phyloP scores from a whole-genome alignment of 1,140 invertebrate species.

The Psix sp. region DNA sequence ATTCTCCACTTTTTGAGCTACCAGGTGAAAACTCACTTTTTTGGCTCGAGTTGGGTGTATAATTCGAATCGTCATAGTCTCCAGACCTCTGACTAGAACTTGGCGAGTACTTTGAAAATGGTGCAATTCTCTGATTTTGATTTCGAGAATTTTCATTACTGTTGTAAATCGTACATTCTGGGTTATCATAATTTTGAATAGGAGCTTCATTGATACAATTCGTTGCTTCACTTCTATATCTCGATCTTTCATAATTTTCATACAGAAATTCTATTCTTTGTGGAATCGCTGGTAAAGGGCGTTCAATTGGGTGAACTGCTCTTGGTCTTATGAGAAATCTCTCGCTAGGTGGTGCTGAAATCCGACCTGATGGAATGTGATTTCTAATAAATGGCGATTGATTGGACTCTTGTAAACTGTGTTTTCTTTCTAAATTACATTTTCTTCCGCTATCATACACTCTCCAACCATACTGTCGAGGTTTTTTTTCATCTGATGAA shows the following conservation, averaged over 20 bases:
- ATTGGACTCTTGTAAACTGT: conserved; percentile 69
- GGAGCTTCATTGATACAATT: conserved; percentile 2
- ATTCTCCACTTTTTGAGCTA: conserved; percentile 73
- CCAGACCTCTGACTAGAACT: conserved; percentile 72
- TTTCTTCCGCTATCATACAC: conserved; percentile 50
- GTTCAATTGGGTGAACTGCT: conserved; percentile 67
- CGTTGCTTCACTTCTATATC: conserved; percentile 9
- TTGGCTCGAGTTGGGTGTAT: conserved; percentile 72
- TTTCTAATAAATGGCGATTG: conserved; percentile 67
- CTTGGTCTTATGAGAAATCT: conserved; percentile 65
- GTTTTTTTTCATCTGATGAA: conserved; percentile 60
- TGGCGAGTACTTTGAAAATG: conserved; percentile 66
- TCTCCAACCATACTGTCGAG: conserved; percentile 57
- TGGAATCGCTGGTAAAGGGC: conserved; percentile 71
- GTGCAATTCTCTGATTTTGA: conserved; percentile 31
- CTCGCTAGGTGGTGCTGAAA: conserved; percentile 69
- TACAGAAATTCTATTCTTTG: conserved; percentile 67
- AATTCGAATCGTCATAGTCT: conserved; percentile 72
- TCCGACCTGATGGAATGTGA: conserved; percentile 68
- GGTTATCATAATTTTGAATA: conserved; percentile 15
- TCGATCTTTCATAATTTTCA: conserved; percentile 61
- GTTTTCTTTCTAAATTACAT: conserved; percentile 68
- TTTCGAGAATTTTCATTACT: conserved; percentile 21
- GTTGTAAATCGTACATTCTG: conserved; percentile 21
- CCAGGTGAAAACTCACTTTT: conserved; percentile 73